A percentile compares a stretch with the other conserved stretches of the same genome.
These are phyloP conservation scores for Sphaeramia orbicularis DNA, from an alignment of 2,797 vertebrate genomes.

Conservation along the genomic window DNA sequence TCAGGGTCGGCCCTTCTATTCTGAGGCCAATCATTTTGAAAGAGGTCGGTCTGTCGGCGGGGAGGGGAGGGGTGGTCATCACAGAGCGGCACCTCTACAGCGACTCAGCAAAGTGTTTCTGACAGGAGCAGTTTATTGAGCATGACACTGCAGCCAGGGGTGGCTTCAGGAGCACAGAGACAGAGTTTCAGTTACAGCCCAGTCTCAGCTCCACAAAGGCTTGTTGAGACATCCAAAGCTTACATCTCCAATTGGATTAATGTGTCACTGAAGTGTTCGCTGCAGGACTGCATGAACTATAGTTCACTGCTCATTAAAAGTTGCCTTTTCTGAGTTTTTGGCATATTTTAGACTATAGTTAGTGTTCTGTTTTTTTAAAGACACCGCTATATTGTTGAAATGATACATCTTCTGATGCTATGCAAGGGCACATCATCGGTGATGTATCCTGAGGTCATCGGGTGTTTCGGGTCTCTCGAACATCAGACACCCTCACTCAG, in stretches of 20 bases:
- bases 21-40: slow-evolving; percentile 51
- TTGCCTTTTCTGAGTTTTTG: background rate
- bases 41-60: slow-evolving; percentile 17
- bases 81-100: slow-evolving; percentile 34
- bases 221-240: background rate
- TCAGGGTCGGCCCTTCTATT: slow-evolving; percentile 37
- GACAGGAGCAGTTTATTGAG: slow-evolving; percentile 67
- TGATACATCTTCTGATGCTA: too few species aligned
- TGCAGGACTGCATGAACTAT: background rate
- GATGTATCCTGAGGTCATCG: too few species aligned
- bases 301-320: background rate
- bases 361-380: too few species aligned
- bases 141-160: slow-evolving; percentile 52
- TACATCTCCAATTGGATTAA: slow-evolving; percentile 1
- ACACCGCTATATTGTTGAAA: too few species aligned
- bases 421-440: too few species aligned
- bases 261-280: background rate
- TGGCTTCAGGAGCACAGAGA: slow-evolving; percentile 35
- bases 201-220: slow-evolving; percentile 7
- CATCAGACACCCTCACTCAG: too few species aligned
- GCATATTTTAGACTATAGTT: background rate
- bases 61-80: slow-evolving; percentile 12
- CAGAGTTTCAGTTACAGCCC: slow-evolving; percentile 10
- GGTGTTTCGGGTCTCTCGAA: too few species aligned
- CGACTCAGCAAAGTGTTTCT: slow-evolving; percentile 55